Base-by-base conservation (phyloP, 2,888 invertebrate species). In the Tiliacea citrago region DNA sequence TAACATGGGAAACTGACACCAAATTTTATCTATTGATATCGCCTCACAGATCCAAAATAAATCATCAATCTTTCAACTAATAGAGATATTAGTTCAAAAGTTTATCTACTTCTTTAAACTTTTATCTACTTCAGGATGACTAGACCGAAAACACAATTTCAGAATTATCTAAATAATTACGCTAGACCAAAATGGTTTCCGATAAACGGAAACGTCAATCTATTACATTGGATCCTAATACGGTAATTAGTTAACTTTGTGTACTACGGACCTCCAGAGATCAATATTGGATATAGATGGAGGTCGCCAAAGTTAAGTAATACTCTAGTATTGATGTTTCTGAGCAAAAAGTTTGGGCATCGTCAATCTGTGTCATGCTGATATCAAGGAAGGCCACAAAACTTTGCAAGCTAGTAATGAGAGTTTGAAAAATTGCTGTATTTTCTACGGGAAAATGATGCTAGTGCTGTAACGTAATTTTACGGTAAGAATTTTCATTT, bases 371-470 rank as follows among this genome's bases (percentile, higher is more conserved):
- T 63, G 86, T 79, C 75, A 75, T 55, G 18, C 62, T 73, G 63
- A 60, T 84, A 73, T 63, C 16, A 57, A 35, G 57, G 58, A 57
- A 39, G 57, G 60, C 62, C 68, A 67, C 62, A n/a, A 73, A 75
- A 82, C 69, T 84, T 84, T 45, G n/a, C 39, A 12, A 16, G 29
- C 49, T 45, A 47, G 77, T 76, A 69, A 70, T 69, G 61, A 63
- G 47, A 84, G 81, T 78, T 73, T 82, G 81, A 51, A 84, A 82
- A 67, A 69, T 53, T 84, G 76, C 68, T 79, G 66, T 67, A 35
- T 24, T 68, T 73, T 66, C 35, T 35, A n/a, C 13, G 18, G 1
- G 42, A 58, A 67, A 58, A 63, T 49, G 12, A 35, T 29, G 18
- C 2, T 58, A 58, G 4, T 9, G 61, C 12, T 45, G 35, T 49